These are phyloP conservation scores for Litoditis marina DNA, from an alignment of 2,888 invertebrate genomes.

Conservation along the genomic window DNA sequence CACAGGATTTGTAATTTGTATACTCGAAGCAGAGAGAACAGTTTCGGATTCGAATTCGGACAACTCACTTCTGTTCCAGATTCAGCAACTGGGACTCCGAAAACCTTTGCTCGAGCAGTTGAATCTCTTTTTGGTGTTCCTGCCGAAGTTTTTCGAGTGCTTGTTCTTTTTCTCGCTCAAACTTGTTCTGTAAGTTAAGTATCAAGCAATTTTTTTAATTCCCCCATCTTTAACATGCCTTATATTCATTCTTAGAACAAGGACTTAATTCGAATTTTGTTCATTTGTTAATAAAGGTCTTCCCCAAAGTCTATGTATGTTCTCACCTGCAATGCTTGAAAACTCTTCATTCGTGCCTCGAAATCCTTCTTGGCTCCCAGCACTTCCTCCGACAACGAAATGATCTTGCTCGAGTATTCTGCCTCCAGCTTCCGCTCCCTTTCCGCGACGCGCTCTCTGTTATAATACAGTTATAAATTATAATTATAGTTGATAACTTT, in stretches of 20 bases:
- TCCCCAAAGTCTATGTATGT: too few species aligned
- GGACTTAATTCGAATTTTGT: too few species aligned
- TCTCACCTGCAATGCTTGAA: conserved; percentile 63
- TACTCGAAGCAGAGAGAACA: not conserved
- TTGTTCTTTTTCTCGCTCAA: conserved; percentile 61
- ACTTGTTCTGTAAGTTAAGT: conserved; percentile 50
- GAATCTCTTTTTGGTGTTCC: conserved; percentile 62
- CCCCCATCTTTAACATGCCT: not conserved
- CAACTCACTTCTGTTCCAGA: conserved; percentile 60
- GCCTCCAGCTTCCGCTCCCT: conserved; percentile 61
- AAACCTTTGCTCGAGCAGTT: conserved; percentile 57
- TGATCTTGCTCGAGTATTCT: conserved; percentile 62
- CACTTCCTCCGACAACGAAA: conserved; percentile 64
- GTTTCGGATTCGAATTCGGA: not conserved
- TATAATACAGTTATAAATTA: not conserved
- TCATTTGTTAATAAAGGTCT: too few species aligned
- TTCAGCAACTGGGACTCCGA: conserved; percentile 60
- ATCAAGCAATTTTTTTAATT: not conserved
- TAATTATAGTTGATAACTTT: not conserved
- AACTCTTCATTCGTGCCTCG: conserved; percentile 65
- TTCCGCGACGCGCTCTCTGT: conserved; percentile 58
- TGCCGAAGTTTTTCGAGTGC: conserved; percentile 60
- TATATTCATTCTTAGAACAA: not conserved
- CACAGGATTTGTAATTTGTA: too few species aligned
- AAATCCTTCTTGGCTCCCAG: conserved; percentile 63